Base-by-base conservation (phyloP, 2,888 invertebrate genomes). In the Ophion ellenae region DNA sequence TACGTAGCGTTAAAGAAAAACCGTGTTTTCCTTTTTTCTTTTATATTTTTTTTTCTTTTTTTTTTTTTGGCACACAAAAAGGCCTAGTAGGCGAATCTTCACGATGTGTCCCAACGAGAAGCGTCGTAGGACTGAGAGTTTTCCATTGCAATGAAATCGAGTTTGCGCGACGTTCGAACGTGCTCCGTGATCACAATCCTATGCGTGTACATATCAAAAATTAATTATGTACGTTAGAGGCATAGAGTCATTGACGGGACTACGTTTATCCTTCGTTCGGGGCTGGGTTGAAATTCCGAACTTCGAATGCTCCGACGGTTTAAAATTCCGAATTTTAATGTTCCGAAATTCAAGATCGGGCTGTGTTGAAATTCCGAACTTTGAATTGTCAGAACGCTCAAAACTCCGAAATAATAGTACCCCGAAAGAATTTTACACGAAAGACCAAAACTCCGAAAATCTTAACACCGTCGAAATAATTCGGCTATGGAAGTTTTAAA, bases 41-140 rank as follows among this genome's bases (percentile, higher is more conserved):
- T 24, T 7, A 77, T 79, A 81, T 24, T 71, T 57, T 66, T 76
- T 67, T 73, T 45, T 32, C n/a, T n/a, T 59, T 64, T 71, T 73
- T 45, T 69, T 78, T 81, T 59, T 85, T 84, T 69, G 81, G 81
- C 83, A 81, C 77, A 81, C 74, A 81, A 87, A 77, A 83, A 82
- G 88, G 88, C 88, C 88, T 88, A 87, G 76, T 75, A 78, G 87
- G 87, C 86, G 76, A 82, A 75, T 81, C 53, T 53, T 88, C 88
- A 86, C 73, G 88, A 83, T 66, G 87, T 88, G 88, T 88, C 86
- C 85, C 83, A 88, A 86, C 73, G 73, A 66, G 73, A 59, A 75
- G 80, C 71, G 40, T 45, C 69, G 59, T 73, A 71, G 14, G 6
- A 45, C n/a, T n/a, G 20, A 11, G 73, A 86, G 67, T 87, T 85